phyloP scores from a whole-genome alignment of 2,888 invertebrate species.

The Hyles lineata region DNA sequence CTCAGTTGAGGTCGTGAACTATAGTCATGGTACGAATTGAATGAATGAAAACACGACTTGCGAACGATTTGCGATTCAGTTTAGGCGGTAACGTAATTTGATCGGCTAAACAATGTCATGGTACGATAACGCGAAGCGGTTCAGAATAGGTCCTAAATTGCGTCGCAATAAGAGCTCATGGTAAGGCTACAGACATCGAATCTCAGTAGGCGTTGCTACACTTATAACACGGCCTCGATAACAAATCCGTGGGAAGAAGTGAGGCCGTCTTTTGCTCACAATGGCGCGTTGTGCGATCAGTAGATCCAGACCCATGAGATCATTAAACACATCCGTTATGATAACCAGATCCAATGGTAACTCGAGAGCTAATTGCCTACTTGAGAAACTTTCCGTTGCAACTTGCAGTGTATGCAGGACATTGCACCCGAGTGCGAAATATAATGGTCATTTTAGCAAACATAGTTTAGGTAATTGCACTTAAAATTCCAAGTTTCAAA shows the following conservation, averaged over 20 bases:
- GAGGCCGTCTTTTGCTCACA: conserved; percentile 50
- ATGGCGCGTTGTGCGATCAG: conserved; percentile 44
- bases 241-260: conserved; percentile 69
- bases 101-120: too few species aligned
- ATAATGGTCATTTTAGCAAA: background rate
- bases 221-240: conserved; percentile 57
- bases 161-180: too few species aligned
- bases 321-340: conserved; percentile 50
- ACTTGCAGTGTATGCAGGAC: background rate
- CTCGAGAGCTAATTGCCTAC: conserved; percentile 23
- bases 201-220: conserved; percentile 40
- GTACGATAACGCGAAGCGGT: too few species aligned
- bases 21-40: too few species aligned
- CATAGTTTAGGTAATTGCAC: background rate
- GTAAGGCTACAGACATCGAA: conserved; percentile 6
- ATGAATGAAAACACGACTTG: too few species aligned
- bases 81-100: too few species aligned
- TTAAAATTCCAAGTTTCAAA: too few species aligned
- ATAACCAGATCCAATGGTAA: conserved; percentile 35
- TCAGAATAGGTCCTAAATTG: too few species aligned
- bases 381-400: conserved; percentile 14
- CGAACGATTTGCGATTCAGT: too few species aligned
- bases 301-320: conserved; percentile 41
- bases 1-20: too few species aligned
- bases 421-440: background rate